Evolutionary conservation across 2,797 vertebrate genomes (phyloP), one percentile per base, ranked within the genome.

Genomic region (Cryptoprocta ferox): DNA sequence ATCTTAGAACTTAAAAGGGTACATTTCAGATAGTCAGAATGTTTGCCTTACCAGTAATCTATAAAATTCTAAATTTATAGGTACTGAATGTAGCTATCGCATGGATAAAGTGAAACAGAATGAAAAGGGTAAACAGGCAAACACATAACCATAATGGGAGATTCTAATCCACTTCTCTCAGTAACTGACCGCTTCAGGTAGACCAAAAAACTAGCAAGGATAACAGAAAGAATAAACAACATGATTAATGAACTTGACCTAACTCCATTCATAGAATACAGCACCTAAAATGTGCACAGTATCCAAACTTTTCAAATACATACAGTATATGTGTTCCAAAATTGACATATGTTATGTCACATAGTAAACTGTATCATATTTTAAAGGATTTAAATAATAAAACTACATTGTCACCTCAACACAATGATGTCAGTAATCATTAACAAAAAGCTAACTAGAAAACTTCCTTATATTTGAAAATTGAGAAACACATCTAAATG

Each of bases 321-420:
- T 26, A 73, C 0, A 5, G 63, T 56, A 71, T 32, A 66, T 9
- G 56, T 59, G 56, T 91, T 26, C 56, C 75, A 42, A 86, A 81
- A 75, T 0, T 39, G 37, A 89, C 30, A 42, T 6, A 66, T 15
- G 28, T 10, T 68, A 70, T 26, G 75, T 9, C 37, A 84, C 24
- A 88, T 0, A 75, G 61, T 37, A 93, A 61, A 78, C 10, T 26
- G 16, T 50, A 63, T 21, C 32, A n/a, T 15, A 59, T 76, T 75
- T 85, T n/a, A 75, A 94, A 89, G 75, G 59, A 86, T 68, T 91
- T 89, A 93, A 89, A 71, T 45, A 16, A 73, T 6, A 50, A 92
- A 91, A 93, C 45, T 79, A 78, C 2, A 1, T 66, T 66, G 80
- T 76, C 11, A 59, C 16, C 53, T 91, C 61, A 82, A 37, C 39